A percentile compares a stretch with the other conserved stretches of the same genome.
Evolutionary conservation across 2,888 invertebrate genomes (phyloP).

Genomic region (Cephus rjabovi): DNA sequence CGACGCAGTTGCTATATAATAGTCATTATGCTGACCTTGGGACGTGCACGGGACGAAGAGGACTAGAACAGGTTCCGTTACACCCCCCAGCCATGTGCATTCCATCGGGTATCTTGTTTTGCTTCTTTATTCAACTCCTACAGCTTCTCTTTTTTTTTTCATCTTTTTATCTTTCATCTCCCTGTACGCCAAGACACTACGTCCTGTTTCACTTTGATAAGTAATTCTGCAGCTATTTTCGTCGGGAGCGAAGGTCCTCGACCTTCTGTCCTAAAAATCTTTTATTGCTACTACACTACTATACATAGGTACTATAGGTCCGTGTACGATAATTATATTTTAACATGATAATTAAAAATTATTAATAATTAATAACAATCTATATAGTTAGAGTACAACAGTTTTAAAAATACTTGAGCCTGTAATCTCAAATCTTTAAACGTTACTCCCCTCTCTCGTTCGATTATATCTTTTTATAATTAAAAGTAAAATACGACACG

Average conservation of each 20-base stretch:
- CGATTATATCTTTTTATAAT: neutral
- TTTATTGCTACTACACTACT: neutral
- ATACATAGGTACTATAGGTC: neutral
- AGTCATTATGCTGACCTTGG: conserved; percentile 41
- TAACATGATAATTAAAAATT: neutral
- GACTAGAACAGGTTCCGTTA: conserved; percentile 55
- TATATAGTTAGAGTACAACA: neutral
- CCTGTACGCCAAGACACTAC: neutral
- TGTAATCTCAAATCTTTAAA: neutral
- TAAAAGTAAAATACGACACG: neutral
- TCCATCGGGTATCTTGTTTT: conserved; percentile 33
- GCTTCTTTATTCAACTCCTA: conserved; percentile 5
- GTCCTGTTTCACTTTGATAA: neutral
- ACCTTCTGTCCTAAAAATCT: neutral
- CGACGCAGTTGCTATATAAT: conserved; percentile 1
- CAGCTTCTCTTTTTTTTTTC: conserved; percentile 14
- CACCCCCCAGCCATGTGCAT: conserved; percentile 39
- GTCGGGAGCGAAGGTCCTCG: neutral
- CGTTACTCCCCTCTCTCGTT: neutral
- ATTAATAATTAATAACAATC: neutral
- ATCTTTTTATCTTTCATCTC: conserved; percentile 16
- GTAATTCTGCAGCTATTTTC: neutral
- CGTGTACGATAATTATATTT: neutral
- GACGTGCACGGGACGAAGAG: conserved; percentile 31
- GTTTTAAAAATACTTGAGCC: neutral